Base-by-base conservation (phyloP, 2,888 invertebrate genomes). In the Hermaeophaga mercurialis region DNA sequence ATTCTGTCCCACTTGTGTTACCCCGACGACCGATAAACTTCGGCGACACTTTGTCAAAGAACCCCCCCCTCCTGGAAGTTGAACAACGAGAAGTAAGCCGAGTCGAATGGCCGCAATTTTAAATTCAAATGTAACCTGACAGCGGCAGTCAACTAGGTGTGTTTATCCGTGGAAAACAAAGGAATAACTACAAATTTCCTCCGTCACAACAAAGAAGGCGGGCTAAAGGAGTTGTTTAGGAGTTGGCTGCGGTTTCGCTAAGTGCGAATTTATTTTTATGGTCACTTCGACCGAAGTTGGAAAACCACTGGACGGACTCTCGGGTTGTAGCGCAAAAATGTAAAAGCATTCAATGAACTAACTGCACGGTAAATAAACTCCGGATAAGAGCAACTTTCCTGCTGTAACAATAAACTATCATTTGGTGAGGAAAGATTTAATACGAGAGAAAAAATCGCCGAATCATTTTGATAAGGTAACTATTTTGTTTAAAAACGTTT, bases 41-140 rank as follows among this genome's bases (percentile, higher is more conserved):
- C 43, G 17, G 33, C 24, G 24, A 50, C 50, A 50, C 43, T 50
- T 50, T 50, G 50, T 50, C 50, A 53, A 53, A 53, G 34, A 34
- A 44, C 33, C 19, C 36, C 44, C 26, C 28, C 14, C 38, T 22
- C 11, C 18, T 24, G 24, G 22, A 41, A 41, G 9, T 41, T 43
- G 15, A 14, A 43, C 43, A 15, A 7, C 33, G 12, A 26, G 31
- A 12, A 19, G 36, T 45, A 31, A 26, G 39, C 53, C 53, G 34
- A 38, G 36, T 53, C 45, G 45, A 45, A 53, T 53, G 45, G 53
- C 18, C 12, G 44, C 53, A 53, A 53, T 53, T 53, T 53, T 45
- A 53, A 53, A 53, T 54, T 54, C 54, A 47, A 54, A 54, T 54
- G 15, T 24, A 41, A 54, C 47, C 46, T 54, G 54, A 54, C 31